A percentile compares a stretch with the other conserved stretches of the same genome.
phyloP scores from a whole-genome alignment of 2,797 vertebrate species.

The Nyctibius grandis region DNA sequence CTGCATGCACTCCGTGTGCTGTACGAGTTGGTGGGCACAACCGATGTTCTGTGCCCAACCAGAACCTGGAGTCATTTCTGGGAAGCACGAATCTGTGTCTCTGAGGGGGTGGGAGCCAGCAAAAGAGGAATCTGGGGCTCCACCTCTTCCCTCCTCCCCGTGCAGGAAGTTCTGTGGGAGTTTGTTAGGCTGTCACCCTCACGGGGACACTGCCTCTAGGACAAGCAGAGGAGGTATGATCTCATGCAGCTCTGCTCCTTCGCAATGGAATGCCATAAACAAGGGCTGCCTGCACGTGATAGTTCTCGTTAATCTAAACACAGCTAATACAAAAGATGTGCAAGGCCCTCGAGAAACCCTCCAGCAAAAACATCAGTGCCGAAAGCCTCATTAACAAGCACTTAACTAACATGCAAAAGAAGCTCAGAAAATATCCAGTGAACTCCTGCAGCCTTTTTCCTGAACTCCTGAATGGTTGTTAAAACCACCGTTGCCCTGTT shows the following conservation, averaged over 20 bases:
- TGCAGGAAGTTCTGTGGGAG: neutral
- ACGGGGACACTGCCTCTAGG: neutral
- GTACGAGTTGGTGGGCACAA: fast-evolving
- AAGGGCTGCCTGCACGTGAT: neutral
- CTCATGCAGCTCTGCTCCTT: neutral
- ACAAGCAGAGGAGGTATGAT: conserved; percentile 31
- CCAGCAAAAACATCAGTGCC: neutral
- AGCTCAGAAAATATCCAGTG: neutral
- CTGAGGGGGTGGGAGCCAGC: neutral
- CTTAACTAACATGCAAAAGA: neutral
- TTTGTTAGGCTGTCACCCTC: neutral
- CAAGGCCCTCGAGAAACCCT: neutral
- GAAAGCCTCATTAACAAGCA: neutral
- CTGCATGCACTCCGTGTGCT: neutral
- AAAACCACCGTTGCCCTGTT: neutral
- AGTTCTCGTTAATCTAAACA: conserved; percentile 21
- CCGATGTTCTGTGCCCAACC: fast-evolving
- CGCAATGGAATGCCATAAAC: neutral
- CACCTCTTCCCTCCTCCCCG: neutral
- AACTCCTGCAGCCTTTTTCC: neutral
- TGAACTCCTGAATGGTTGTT: neutral
- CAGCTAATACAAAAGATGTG: neutral
- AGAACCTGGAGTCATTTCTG: neutral
- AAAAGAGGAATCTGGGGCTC: neutral
- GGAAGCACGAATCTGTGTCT: neutral